phyloP scores from a whole-genome alignment of 1,140 invertebrate species.

The Melitaea cinxia region DNA sequence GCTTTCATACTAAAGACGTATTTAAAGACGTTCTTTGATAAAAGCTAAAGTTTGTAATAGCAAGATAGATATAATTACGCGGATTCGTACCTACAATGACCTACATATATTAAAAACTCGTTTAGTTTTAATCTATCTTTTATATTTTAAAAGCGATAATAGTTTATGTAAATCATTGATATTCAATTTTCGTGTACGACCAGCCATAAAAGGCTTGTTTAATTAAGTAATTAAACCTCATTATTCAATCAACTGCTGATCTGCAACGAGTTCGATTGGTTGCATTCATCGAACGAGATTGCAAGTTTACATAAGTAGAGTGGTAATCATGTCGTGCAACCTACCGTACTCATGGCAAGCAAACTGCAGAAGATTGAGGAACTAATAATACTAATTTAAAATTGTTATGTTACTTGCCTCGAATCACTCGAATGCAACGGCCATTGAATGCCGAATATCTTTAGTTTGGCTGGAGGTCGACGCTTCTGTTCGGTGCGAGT shows the following conservation, averaged over 20 bases:
- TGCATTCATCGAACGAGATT: conserved; percentile 16
- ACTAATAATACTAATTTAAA: conserved; percentile 9
- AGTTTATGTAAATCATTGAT: no score
- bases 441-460: conserved; percentile 81
- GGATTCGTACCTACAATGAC: no score
- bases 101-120: no score
- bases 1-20: no score
- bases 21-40: no score
- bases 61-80: no score
- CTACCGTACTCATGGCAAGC: conserved; percentile 5
- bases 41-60: no score
- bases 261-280: conserved; percentile 15
- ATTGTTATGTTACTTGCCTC: conserved; percentile 48
- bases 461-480: conserved; percentile 73
- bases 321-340: conserved; percentile 19
- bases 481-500: conserved; percentile 71
- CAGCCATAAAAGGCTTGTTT: conserved; percentile 5
- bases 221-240: conserved; percentile 14
- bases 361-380: conserved; percentile 1
- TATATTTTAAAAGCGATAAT: neutral
- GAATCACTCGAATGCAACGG: conserved; percentile 78
- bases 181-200: neutral
- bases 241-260: conserved; percentile 25
- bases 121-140: no score
- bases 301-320: conserved; percentile 18